Evolutionary conservation across 1,140 invertebrate genomes (phyloP).

Genomic region (Drosophila parvula): DNA sequence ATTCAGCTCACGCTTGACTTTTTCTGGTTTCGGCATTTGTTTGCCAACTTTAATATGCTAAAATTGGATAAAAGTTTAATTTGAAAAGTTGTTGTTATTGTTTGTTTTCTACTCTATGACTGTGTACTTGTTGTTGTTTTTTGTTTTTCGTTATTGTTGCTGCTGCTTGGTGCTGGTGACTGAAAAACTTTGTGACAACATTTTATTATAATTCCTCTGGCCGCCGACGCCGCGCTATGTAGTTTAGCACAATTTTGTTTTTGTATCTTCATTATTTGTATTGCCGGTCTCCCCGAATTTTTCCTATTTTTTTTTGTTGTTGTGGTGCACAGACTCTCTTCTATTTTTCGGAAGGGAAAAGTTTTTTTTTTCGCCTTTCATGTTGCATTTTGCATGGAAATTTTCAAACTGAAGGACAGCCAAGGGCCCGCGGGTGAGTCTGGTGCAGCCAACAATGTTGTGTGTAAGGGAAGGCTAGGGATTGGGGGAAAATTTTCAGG

Average conservation of each 20-base stretch:
- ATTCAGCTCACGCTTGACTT: constrained; percentile 56
- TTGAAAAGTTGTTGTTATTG: constrained; percentile 81
- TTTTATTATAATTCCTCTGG: constrained; percentile 80
- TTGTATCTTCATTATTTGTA: constrained; percentile 82
- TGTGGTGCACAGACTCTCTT: constrained; percentile 40
- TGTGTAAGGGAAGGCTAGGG: background rate
- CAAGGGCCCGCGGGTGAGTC: background rate
- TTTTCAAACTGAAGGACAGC: constrained; percentile 47
- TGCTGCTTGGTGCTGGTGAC: constrained; percentile 36
- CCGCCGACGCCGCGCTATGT: constrained; percentile 23
- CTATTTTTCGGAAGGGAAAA: constrained; percentile 61
- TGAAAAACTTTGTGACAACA: constrained; percentile 78
- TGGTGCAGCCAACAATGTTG: constrained; percentile 66
- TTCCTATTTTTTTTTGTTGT: constrained; percentile 19
- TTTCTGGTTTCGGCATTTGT: constrained; percentile 46
- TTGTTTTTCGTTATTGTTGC: constrained; percentile 17
- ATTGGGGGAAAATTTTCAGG: constrained; percentile 2
- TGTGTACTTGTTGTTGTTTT: constrained; percentile 16
- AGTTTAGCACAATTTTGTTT: constrained; percentile 74
- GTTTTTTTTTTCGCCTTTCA: constrained; percentile 65
- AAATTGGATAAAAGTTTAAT: constrained; percentile 81
- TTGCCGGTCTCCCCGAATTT: constrained; percentile 38
- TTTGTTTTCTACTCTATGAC: constrained; percentile 44
- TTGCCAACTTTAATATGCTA: constrained; percentile 75
- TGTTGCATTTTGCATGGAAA: constrained; percentile 75